Base-by-base conservation (phyloP, 2,888 invertebrate genomes). In the Lissocephala sabroskyi region DNA sequence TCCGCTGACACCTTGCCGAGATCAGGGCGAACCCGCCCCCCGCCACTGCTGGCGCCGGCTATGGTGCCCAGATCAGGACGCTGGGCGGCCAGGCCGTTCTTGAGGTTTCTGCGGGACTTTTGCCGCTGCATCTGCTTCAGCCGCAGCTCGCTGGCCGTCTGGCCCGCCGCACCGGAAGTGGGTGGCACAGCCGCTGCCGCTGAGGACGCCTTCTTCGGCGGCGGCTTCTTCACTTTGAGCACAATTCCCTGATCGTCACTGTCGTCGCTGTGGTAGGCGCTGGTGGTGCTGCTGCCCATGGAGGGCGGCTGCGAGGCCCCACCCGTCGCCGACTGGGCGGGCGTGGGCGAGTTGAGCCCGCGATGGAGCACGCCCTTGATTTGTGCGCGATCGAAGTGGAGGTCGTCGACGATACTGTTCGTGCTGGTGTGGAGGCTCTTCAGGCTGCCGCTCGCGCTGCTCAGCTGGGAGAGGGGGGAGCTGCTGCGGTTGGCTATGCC, bases 401-500 rank as follows among this genome's bases (percentile, higher is more conserved):
- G 76, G 65, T 85, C 80, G 59, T 81, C 81, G 65, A 83, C 65
- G 68, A 83, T 61, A 79, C 82, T 67, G 30, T 81, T 70, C 75
- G 82, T 63, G 52, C 79, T 79, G 35, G 84, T 82, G 84, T 81
- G 64, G 76, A 87, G 43, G 83, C 87, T 86, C 82, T 90, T 91
- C 11, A 93, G 84, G 70, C 92, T 93, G 2, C 55, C 59, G 40
- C 91, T 91, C n/a, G n/a, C n/a, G 42, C 52, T 52, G 49, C 92
- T 92, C 42, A 93, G 82, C 84, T 93, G 93, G 57, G 92, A 90
- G 90, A 94, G 92, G 1, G 93, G 93, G 78, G 93, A 93, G 11
- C 79, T 67, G 49, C 90, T 87, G 4, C 90, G 87, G 90, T 89
- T 86, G 84, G 82, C 83, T 32, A 84, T 83, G 17, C 83, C 84